Conservation (phyloP, 2,113 vertebrate genomes). For the Entosphenus tridentatus region DNA sequence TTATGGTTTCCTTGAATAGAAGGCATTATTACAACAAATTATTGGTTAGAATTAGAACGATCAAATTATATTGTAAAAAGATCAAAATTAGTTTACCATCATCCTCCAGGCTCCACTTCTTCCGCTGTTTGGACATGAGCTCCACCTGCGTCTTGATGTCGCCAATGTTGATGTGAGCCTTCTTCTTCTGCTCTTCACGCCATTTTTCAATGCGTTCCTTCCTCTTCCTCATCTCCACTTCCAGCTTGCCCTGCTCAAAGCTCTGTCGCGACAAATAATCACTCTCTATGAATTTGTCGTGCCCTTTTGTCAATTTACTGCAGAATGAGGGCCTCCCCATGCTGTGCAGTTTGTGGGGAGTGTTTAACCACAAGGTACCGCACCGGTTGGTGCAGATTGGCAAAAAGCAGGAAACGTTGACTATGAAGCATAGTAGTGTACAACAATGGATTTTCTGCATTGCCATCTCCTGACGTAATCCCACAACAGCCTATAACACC, state of each 20-base stretch:
- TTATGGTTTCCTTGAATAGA: no score
- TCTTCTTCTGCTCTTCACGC: constrained; percentile 90
- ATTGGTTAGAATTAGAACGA: no score
- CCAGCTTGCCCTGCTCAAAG: constrained; percentile 94
- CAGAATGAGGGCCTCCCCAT: not conserved
- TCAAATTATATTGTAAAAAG: no score
- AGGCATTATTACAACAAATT: no score
- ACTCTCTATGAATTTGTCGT: not conserved
- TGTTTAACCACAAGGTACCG: constrained; percentile 1
- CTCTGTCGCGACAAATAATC: constrained; percentile 28
- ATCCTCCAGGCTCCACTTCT: constrained; percentile 94
- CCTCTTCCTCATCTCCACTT: constrained; percentile 96
- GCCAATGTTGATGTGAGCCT: constrained; percentile 84
- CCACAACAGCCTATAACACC: no score
- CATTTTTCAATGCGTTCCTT: constrained; percentile 97
- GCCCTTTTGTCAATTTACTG: no score
- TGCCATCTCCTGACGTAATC: no score
- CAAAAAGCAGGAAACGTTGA: not conserved
- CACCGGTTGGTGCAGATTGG: not conserved
- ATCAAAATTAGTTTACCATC: constrained; percentile 25
- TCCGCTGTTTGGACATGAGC: constrained; percentile 95
- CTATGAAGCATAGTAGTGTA: not conserved
- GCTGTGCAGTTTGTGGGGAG: not conserved
- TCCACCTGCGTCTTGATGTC: constrained; percentile 88
- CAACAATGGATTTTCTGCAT: not conserved